Evolutionary conservation across 1,140 invertebrate species (phyloP).

Genomic region (Helicoverpa armigera): DNA sequence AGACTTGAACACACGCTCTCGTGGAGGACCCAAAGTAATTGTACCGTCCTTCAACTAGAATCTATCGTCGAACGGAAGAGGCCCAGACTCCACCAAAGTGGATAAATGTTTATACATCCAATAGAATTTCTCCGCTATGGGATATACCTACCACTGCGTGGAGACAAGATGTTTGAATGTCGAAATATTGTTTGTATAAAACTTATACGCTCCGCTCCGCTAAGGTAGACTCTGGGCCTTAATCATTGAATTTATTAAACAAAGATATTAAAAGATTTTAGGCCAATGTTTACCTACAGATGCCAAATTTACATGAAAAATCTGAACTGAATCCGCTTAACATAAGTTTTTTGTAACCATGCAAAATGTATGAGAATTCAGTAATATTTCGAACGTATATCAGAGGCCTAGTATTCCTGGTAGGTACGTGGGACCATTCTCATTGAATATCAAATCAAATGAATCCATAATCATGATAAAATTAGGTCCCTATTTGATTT

Average conservation of each 20-base stretch:
- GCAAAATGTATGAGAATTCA: constrained; percentile 13
- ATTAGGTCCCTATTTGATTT: constrained; percentile 74
- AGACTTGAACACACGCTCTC: constrained; percentile 43
- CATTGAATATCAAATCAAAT: constrained; percentile 79
- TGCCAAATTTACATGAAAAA: constrained; percentile 59
- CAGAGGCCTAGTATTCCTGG: constrained; percentile 73
- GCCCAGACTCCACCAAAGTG: no score
- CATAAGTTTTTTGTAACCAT: constrained; percentile 18
- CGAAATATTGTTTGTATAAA: no score
- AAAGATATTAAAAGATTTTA: constrained; percentile 51
- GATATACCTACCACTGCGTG: no score
- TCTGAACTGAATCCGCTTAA: constrained; percentile 36
- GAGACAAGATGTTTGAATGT: no score
- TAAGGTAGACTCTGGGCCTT: neutral
- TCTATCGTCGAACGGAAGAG: constrained; percentile 50
- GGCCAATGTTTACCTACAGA: constrained; percentile 60
- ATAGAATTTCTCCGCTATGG: no score
- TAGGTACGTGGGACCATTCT: constrained; percentile 81
- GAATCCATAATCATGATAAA: constrained; percentile 77
- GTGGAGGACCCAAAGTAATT: constrained; percentile 63
- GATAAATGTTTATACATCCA: no score
- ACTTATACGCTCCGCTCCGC: no score
- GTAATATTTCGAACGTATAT: constrained; percentile 45
- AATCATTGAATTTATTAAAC: constrained; percentile 49
- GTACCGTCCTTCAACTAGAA: constrained; percentile 69